Percentiles rank a stretch among this genome's conserved stretches.
Evolutionary conservation across 2,113 vertebrate genomes (phyloP).

Genomic region (Xiphophorus couchianus): DNA sequence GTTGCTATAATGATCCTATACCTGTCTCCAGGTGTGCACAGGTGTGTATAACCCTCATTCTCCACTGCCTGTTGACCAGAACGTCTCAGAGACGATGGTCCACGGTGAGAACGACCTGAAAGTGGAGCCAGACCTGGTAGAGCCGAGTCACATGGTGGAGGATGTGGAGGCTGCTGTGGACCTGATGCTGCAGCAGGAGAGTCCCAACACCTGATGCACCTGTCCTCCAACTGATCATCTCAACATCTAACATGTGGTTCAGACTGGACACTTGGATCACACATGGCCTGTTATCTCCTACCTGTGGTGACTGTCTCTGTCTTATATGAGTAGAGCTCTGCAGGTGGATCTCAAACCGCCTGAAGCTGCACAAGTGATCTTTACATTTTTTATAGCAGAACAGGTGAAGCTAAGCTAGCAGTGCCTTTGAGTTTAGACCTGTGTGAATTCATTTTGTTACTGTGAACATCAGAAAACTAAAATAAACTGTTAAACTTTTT

Average conservation of each 20-base stretch:
- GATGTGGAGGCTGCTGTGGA: conserved; percentile 88
- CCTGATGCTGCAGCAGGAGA: conserved; percentile 84
- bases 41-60: conserved; percentile 84
- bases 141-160: conserved; percentile 81
- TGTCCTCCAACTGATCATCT: neutral
- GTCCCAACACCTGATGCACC: conserved; percentile 5
- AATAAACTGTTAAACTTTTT: neutral
- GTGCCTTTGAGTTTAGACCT: no score
- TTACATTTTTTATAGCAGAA: no score
- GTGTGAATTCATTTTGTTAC: neutral
- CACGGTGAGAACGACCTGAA: conserved; percentile 86
- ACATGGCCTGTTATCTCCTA: neutral
- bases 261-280: neutral
- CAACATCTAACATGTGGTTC: neutral
- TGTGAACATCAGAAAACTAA: neutral
- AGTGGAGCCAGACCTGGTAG: conserved; percentile 81
- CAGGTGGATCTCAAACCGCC: neutral
- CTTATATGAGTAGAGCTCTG: neutral
- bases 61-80: conserved; percentile 44
- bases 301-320: neutral
- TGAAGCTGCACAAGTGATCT: no score
- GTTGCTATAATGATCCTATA: neutral
- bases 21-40: conserved; percentile 81
- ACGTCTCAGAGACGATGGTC: conserved; percentile 64
- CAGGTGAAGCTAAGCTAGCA: no score